Base-by-base conservation (phyloP, 2,113 vertebrate genomes). In the Scolopax mira region DNA sequence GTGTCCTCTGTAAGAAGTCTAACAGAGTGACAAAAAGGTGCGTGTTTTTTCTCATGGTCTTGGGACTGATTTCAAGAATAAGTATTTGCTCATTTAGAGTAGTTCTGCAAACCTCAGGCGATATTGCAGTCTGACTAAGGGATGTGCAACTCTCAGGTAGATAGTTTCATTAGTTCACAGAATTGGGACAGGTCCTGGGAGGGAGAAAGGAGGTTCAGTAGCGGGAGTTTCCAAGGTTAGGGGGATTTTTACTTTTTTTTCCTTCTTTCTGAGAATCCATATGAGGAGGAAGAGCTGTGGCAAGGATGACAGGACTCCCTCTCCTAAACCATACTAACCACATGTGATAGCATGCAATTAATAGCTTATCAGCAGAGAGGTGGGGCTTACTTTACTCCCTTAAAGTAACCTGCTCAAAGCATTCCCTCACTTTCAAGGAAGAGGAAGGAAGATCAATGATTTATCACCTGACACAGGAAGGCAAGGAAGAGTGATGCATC, bases 251-350 rank as follows among this genome's bases (percentile, higher is more conserved):
- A 18, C 18, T 12, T 8, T 67, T 37, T 31, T 70, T 9, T 61
- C 39, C 15, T 73, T 69, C n/a, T 70, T 95, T 86, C 88, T 93
- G 60, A 96, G 85, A 93, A 94, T 69, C 54, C 48, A 7, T 28
- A 28, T 49, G 18, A 90, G 44, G 25, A 93, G 31, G 39, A 88
- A 65, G 23, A 79, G 60, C 18, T 86, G 51, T 62, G 51, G 67
- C 39, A 61, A 88, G 75, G 72, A 83, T 82, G 64, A 48, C 27
- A 95, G 72, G 72, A 88, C 28, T 78, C 71, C 14, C 39, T 85
- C 37, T 85, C 67, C 51, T 85, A 49, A 89, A 82, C 33, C 48
- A 27, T 39, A 35, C 48, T 74, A 88, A 89, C 74, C 44, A 69
- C 48, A 10, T 30, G 19, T 31, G 37, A 85, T n/a, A 89, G 33